A percentile compares a stretch with the other conserved stretches of the same genome.
phyloP scores from a whole-genome alignment of 1,140 invertebrate genomes.

The Heliconius nattereri region DNA sequence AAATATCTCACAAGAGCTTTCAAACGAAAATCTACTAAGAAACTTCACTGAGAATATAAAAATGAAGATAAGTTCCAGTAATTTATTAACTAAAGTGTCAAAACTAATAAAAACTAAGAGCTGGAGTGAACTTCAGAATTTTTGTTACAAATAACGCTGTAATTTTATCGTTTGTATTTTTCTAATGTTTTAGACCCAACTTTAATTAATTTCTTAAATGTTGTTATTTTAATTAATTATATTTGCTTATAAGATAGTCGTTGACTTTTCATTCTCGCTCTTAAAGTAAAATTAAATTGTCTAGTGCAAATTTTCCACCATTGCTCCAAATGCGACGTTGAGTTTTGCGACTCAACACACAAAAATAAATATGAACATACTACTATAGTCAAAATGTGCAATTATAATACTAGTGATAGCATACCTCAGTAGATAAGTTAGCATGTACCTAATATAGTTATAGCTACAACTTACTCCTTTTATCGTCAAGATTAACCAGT shows the following conservation, averaged over 20 bases:
- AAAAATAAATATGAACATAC: no score
- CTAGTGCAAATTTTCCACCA: no score
- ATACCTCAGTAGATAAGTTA: no score
- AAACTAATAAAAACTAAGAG: conserved; percentile 21
- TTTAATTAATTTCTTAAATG: not conserved
- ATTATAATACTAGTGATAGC: no score
- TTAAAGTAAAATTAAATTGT: not conserved
- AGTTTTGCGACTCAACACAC: no score
- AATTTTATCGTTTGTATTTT: not conserved
- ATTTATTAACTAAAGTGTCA: conserved; percentile 19
- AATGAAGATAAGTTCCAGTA: conserved; percentile 17
- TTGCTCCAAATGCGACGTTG: no score
- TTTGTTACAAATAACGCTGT: conserved; percentile 4
- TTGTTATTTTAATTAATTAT: not conserved
- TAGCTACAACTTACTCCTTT: no score
- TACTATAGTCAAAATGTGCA: no score
- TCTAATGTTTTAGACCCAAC: not conserved
- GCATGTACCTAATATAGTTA: no score
- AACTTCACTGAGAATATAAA: conserved; percentile 15
- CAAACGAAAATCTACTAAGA: conserved; percentile 9
- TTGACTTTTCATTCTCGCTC: not conserved
- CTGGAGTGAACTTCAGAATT: not conserved
- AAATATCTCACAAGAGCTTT: conserved; percentile 8
- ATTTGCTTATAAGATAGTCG: not conserved
- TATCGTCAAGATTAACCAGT: no score